Percentiles rank a stretch among this genome's conserved stretches.
phyloP scores from a whole-genome alignment of 2,888 invertebrate genomes.

The Scaptomyza reducta region DNA sequence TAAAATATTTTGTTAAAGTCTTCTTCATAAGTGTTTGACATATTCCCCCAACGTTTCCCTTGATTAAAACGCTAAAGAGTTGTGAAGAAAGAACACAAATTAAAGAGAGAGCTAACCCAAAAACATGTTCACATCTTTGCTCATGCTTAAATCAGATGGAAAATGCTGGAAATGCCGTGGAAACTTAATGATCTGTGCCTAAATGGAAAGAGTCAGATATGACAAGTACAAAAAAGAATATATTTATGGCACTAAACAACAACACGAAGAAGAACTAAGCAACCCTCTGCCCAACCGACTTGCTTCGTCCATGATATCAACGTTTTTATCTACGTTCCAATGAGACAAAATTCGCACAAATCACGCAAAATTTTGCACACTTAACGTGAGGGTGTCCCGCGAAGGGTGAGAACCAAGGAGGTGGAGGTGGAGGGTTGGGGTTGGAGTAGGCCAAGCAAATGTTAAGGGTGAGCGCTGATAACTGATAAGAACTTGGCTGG shows the following conservation, averaged over 20 bases:
- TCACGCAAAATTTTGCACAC: conserved; percentile 79
- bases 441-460: conserved; percentile 10
- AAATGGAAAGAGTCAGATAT: conserved; percentile 71
- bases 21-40: too few relatives aligned
- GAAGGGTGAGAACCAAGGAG: conserved; percentile 47
- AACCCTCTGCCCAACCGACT: conserved; percentile 47
- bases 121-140: conserved; percentile 57
- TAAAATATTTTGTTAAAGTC: not conserved
- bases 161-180: conserved; percentile 43
- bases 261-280: conserved; percentile 50
- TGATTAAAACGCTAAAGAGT: too few relatives aligned
- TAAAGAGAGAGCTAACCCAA: conserved; percentile 4
- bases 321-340: conserved; percentile 56
- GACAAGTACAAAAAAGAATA: conserved; percentile 68
- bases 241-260: conserved; percentile 56
- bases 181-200: conserved; percentile 78
- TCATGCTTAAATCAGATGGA: conserved; percentile 71
- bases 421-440: not conserved
- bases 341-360: conserved; percentile 74
- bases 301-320: conserved; percentile 10
- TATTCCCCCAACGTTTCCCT: too few relatives aligned
- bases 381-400: conserved; percentile 61
- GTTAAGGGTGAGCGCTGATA: conserved; percentile 31
- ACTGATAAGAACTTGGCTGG: conserved; percentile 73
- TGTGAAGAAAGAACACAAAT: not conserved